A percentile compares a stretch with the other conserved stretches of the same genome.
Conservation (phyloP, 2,888 invertebrate species). For the Eupithecia exiguata region DNA sequence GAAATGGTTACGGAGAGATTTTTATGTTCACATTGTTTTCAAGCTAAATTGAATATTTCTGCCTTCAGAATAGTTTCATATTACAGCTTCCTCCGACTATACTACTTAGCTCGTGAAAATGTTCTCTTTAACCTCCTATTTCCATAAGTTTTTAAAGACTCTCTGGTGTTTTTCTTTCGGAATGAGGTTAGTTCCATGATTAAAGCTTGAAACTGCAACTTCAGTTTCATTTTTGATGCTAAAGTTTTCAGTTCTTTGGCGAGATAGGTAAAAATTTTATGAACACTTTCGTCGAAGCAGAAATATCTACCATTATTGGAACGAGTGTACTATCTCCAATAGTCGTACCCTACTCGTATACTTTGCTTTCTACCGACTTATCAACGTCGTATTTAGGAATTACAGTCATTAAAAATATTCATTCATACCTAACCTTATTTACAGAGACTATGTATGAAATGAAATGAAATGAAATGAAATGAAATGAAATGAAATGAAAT, state of each 20-base stretch:
- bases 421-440: not conserved
- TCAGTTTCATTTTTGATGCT: not conserved
- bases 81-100: constrained; percentile 17
- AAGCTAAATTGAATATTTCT: constrained; percentile 46
- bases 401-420: not conserved
- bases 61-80: constrained; percentile 26
- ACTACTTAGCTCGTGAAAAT: constrained; percentile 3
- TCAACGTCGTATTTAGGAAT: not conserved
- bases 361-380: no score
- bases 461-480: no score
- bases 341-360: no score
- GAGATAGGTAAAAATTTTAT: not conserved
- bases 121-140: constrained; percentile 18
- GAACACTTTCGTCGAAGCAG: not conserved
- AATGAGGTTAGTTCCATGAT: constrained; percentile 15
- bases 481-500: no score
- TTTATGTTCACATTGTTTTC: constrained; percentile 63
- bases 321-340: not conserved
- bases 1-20: constrained; percentile 70
- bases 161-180: constrained; percentile 10
- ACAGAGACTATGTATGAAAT: no score
- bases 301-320: not conserved
- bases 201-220: not conserved
- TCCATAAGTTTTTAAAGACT: constrained; percentile 16
- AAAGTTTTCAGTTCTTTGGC: not conserved